Percentiles rank a stretch among this genome's conserved stretches.
phyloP scores from a whole-genome alignment of 2,888 invertebrate species.

The Anodontia alba region DNA sequence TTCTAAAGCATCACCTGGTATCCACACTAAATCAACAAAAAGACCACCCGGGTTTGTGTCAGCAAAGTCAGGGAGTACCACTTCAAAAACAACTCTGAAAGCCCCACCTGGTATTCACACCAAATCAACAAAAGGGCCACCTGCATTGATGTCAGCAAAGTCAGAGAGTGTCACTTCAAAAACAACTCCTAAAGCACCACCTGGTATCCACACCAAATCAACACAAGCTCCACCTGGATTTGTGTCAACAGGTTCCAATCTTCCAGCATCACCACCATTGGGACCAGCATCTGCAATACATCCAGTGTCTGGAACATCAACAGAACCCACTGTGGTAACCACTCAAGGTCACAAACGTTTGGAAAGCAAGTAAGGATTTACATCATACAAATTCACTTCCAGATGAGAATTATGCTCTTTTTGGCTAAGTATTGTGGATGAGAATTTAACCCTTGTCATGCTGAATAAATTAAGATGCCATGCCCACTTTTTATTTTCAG shows the following conservation, averaged over 20 bases:
- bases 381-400: no score
- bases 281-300: not conserved
- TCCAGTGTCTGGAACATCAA: not conserved
- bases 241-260: not conserved
- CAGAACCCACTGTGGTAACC: not conserved
- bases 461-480: no score
- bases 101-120: not conserved
- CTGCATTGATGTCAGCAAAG: not conserved
- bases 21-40: not conserved
- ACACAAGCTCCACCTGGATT: not conserved
- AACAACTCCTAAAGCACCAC: not conserved
- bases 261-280: no score
- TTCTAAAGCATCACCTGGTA: not conserved
- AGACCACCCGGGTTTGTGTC: not conserved
- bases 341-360: no score
- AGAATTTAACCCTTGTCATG: no score
- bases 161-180: no score
- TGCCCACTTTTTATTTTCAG: no score
- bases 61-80: not conserved
- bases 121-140: not conserved
- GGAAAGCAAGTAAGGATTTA: no score
- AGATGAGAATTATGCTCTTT: not conserved
- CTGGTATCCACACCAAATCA: not conserved
- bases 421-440: not conserved
- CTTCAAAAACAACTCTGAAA: not conserved